Evolutionary conservation across 2,888 invertebrate species (phyloP).

Genomic region (Neuroscelio doddi): DNA sequence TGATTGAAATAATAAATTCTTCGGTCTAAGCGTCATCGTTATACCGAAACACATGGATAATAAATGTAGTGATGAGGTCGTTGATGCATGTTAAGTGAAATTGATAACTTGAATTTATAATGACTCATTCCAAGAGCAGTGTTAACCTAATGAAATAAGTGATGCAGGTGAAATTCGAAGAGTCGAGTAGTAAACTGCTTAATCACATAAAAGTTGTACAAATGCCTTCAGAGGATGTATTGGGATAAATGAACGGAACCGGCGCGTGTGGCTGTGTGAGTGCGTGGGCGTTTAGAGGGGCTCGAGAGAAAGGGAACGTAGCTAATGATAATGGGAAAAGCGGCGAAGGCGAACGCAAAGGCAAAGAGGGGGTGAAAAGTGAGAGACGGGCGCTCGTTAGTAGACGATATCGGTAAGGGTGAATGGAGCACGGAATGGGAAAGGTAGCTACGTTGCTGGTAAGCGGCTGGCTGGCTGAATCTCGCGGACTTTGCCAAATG

Average conservation of each 20-base stretch:
- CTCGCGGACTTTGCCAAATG: constrained; percentile 63
- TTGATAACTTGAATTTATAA: constrained; percentile 43
- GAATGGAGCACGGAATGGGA: too few species aligned
- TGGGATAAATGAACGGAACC: constrained; percentile 31
- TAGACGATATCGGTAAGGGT: constrained; percentile 34
- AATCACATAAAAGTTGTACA: constrained; percentile 44
- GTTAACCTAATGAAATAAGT: constrained; percentile 28
- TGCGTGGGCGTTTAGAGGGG: constrained; percentile 3
- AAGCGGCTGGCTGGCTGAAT: constrained; percentile 30
- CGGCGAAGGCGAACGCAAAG: constrained; percentile 41
- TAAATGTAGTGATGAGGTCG: background rate
- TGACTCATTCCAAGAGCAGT: constrained; percentile 22
- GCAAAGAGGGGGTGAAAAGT: constrained; percentile 45
- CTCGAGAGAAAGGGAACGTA: constrained; percentile 19
- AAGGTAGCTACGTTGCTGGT: too few species aligned
- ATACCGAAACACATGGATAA: constrained; percentile 1
- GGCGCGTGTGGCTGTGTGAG: constrained; percentile 1
- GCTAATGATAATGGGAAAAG: constrained; percentile 53
- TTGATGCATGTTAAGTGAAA: constrained; percentile 6
- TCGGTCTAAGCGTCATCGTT: background rate
- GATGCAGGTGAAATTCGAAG: constrained; percentile 38
- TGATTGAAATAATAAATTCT: too few species aligned
- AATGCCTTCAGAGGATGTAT: constrained; percentile 41
- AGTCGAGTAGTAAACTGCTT: constrained; percentile 34
- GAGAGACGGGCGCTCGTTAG: constrained; percentile 57